Base-by-base conservation (phyloP, 2,113 vertebrate genomes). In the Poeciliopsis prolifica region DNA sequence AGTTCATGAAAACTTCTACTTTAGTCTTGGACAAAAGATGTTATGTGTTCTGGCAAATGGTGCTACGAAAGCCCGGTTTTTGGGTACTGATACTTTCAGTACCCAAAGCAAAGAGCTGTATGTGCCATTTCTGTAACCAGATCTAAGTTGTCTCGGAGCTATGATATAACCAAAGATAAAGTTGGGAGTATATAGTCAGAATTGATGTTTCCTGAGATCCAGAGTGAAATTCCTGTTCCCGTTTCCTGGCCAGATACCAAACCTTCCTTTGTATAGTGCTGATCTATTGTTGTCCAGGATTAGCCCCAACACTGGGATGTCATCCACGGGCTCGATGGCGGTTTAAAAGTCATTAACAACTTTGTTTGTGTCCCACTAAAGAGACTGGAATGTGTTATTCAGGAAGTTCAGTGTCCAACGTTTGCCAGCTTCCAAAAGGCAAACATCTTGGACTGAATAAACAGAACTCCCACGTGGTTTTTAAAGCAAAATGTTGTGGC, bases 361-460 rank as follows among this genome's bases (percentile, higher is more conserved):
- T 58, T 58, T 58, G 51, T 58, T 58, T 58, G 51, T n/a, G 51
- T 58, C 51, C n/a, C 51, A 58, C 51, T 58, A n/a, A 58, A 58
- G 22, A 58, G 22, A 58, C 51, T 24, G 22, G 51, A 58, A 58
- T 58, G 51, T 58, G 51, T 24, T 58, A 58, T 24, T 58, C 22
- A 65, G 64, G 37, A 30, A 61, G 37, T 62, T 42, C 28, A 26
- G 54, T 42, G 35, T 61, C 19, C 22, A 61, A 40, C 1, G 33
- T 29, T 62, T 28, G 60, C 24, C 11, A 63, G 31, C 19, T 29
- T 54, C 30, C 17, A 42, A 42, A 75, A 33, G 33, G 67, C n/a
- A 68, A 26, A 33, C 72, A 75, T 0, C 30, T 63, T 62, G 29
- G 37, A 51, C 26, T 19, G 54, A 58, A 61, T 75, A 35, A 74